Evolutionary conservation across 2,888 invertebrate species (phyloP), one percentile per base, ranked within the genome.

Genomic region (Neoaliturus tenellus): DNA sequence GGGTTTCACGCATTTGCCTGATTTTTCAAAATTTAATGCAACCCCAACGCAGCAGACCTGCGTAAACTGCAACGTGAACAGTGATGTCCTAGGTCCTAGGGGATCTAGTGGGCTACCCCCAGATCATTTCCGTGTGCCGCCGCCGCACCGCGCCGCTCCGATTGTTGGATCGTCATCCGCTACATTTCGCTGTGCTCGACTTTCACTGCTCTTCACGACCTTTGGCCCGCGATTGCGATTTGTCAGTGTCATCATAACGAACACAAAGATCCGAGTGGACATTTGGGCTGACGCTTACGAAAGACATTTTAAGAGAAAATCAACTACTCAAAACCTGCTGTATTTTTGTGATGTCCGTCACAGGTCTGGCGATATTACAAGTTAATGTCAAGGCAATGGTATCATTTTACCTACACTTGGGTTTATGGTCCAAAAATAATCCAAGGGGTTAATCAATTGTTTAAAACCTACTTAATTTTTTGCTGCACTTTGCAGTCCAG

Each of bases 151-250:
- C 14, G 5, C 31, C 4, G 55, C 23, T 55, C 14, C 62, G 25
- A 31, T 62, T 31, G 5, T 17, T 6, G 55, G 55, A 23, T 62
- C 62, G 23, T 8, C 20, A 55, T 55, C 48, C 55, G 55, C 55
- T 55, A 55, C 55, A 25, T 25, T 55, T 55, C 25, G 55, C 55
- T 28, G 28, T 31, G 62, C 62, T 62, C 62, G 62, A 62, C 62
- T 62, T 62, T 62, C 62, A 12, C 62, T 12, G 25, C 55, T 55
- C 20, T 14, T 55, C 51, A 51, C 28, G 62, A 62, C 62, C 62
- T 62, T 28, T 62, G 62, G 62, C 4, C 4, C 31, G 62, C 62
- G 62, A 62, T 28, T 31, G 12, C n/a, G 28, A 62, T 28, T 58
- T 14, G 17, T 23, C 10, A 6, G 20, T 51, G 20, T 6, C 31